These are phyloP conservation scores for Pachycephala philippinensis DNA, from an alignment of 2,113 vertebrate genomes.

Conservation along the genomic window DNA sequence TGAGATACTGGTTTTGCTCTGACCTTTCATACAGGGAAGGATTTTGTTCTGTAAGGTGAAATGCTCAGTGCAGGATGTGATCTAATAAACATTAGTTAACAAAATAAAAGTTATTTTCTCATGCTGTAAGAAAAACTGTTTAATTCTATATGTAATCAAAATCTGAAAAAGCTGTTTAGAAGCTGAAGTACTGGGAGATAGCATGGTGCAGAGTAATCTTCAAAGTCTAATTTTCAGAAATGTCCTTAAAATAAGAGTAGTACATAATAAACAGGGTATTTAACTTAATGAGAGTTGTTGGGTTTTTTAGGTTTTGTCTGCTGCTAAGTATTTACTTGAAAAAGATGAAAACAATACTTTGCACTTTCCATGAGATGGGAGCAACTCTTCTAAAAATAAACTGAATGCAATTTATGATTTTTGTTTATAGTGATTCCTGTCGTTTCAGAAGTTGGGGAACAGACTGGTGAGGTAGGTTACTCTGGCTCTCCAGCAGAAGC, in stretches of 20 bases:
- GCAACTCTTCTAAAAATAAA: background rate
- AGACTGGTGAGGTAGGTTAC: constrained; percentile 86
- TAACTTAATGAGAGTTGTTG: background rate
- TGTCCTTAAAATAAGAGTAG: background rate
- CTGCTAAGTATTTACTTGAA: background rate
- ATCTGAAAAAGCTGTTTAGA: background rate
- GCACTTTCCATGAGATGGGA: background rate
- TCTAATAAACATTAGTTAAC: background rate
- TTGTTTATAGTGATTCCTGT: constrained; percentile 53
- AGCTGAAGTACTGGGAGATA: background rate
- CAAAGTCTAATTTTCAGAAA: background rate
- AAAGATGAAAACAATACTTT: background rate
- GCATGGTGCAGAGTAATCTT: background rate
- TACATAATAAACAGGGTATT: background rate
- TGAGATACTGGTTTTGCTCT: background rate
- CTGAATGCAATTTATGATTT: background rate
- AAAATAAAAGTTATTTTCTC: background rate
- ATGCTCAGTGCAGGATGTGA: background rate
- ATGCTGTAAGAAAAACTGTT: background rate
- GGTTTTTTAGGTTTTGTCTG: background rate
- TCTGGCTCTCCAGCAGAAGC: constrained; percentile 92
- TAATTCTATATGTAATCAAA: background rate
- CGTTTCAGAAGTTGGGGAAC: constrained; percentile 81
- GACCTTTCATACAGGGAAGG: background rate
- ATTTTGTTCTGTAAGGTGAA: background rate